Conservation (phyloP, 2,888 invertebrate species). For the Sepioteuthis lessoniana region DNA sequence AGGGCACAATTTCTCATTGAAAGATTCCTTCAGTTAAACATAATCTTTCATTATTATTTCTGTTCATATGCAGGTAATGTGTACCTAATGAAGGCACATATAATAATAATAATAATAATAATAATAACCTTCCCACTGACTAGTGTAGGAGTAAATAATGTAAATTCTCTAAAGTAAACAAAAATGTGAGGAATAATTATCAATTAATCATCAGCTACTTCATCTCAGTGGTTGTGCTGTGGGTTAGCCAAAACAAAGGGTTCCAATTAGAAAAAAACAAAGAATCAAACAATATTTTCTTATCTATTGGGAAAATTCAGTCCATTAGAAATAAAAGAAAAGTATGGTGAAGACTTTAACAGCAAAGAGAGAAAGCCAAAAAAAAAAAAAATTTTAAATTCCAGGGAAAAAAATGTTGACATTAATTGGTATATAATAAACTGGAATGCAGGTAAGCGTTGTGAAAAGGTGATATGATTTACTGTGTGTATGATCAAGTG, state of each 20-base stretch:
- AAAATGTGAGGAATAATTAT: not conserved
- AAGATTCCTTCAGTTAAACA: too few relatives aligned
- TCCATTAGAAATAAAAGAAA: not conserved
- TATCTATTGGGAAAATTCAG: not conserved
- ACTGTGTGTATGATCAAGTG: not conserved
- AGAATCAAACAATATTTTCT: not conserved
- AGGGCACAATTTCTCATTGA: too few relatives aligned
- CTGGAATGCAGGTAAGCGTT: not conserved
- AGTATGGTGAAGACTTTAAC: not conserved
- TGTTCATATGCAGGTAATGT: too few relatives aligned
- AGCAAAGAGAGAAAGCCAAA: not conserved
- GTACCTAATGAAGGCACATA: too few relatives aligned
- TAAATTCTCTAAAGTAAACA: not conserved
- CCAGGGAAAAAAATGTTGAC: not conserved
- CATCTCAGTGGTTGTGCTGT: slow-evolving; percentile 2
- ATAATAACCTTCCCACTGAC: too few relatives aligned
- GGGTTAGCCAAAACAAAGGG: not conserved
- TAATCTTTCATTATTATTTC: too few relatives aligned
- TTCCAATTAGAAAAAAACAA: not conserved
- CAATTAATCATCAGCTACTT: not conserved
- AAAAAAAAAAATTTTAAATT: not conserved
- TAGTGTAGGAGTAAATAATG: not conserved
- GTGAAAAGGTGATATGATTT: not conserved
- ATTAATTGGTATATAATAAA: not conserved
- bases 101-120: not conserved